A percentile compares a stretch with the other conserved stretches of the same genome.
Conservation (phyloP, 1,140 invertebrate genomes). For the Caligus rogercresseyi region DNA sequence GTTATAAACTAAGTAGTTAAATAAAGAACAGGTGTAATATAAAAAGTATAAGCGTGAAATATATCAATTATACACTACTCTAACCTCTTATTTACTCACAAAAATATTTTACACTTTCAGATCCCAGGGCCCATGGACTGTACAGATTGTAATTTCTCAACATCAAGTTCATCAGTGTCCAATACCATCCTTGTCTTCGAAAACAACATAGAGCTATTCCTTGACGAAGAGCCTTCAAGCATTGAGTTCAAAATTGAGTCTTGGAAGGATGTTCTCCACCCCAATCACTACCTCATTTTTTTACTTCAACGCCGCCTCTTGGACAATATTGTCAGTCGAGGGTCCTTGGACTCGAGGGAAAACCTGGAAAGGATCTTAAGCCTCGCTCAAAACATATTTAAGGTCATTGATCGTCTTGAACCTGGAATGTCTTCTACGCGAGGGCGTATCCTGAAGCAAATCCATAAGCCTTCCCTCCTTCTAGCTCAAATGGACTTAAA, state of each 20-base stretch:
- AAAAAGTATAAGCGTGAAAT: too few species aligned
- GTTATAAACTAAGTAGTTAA: too few species aligned
- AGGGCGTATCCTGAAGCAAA: slow-evolving; percentile 2
- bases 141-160: background rate
- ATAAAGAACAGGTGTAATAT: too few species aligned
- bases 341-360: background rate
- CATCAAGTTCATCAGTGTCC: background rate
- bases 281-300: slow-evolving; percentile 12
- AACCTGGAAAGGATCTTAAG: background rate
- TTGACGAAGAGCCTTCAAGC: background rate
- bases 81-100: too few species aligned
- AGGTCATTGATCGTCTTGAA: background rate
- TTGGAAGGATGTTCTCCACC: background rate
- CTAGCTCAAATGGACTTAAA: slow-evolving; percentile 5
- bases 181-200: background rate
- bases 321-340: background rate
- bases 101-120: too few species aligned
- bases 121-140: too few species aligned
- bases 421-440: background rate
- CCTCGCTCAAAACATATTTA: background rate
- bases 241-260: background rate
- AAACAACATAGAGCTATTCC: background rate
- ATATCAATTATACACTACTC: too few species aligned
- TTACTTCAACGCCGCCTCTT: background rate
- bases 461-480: slow-evolving; percentile 1